Evolutionary conservation across 92 coral and sea anemone genomes (phyloP), one percentile per base, ranked within the genome.

Genomic region (Plumapathes pennacea): DNA sequence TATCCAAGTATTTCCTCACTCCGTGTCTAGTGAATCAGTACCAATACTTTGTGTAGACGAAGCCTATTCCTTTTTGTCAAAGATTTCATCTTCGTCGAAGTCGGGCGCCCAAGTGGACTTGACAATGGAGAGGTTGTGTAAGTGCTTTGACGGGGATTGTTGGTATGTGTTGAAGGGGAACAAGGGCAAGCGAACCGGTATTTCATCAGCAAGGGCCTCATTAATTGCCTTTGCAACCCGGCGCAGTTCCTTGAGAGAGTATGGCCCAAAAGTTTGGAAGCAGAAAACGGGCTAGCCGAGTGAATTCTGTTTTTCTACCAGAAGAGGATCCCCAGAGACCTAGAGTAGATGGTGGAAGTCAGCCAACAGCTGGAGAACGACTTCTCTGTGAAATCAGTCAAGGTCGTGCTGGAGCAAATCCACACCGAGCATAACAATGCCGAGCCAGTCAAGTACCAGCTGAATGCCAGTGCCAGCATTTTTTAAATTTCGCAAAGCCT

Each of bases 31-130:
- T 3, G 33, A 60, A 33, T 50, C 71, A 0, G 67, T 60, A 3
- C 72, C 85, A 4, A 42, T 78, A 11, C 38, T 78, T 11, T 70
- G 79, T 46, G 46, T 70, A 4, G 73, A 78, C 28, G 85, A 78
- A 64, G 78, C 67, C 13, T 23, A 67, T 12, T 46, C 69, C 22
- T 57, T 57, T 15, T 30, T 76, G 46, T 15, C 6, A 33, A 62
- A 72, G 23, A 53, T 72, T 4, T 14, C 62, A 2, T 14, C 38
- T 54, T 28, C 58, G 5, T 72, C 65, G 12, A 72, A 50, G 49
- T n/a, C 43, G 14, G 10, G 10, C n/a, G 17, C 49, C 4, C 72
- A 64, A 38, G 31, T 25, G 10, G 26, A 46, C 3, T 41, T 73
- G 14, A 33, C 58, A 3, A 52, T 73, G 67, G 77, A 67, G 27